These are phyloP conservation scores for Medauroidea extradentata DNA, from an alignment of 1,140 invertebrate species.

Conservation along the genomic window DNA sequence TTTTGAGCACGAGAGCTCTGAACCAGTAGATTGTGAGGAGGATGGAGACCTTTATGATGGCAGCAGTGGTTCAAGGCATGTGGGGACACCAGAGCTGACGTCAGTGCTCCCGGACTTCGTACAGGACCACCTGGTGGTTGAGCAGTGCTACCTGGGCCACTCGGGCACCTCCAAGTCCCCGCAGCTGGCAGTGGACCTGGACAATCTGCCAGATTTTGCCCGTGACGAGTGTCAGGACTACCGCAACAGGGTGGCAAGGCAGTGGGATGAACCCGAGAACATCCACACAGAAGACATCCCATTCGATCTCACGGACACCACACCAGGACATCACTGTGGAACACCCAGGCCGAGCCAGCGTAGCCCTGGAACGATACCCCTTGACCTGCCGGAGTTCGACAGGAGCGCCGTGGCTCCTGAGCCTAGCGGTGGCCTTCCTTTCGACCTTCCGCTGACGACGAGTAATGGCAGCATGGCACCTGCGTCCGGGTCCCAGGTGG, in stretches of 20 bases:
- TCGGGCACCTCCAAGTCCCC: slow-evolving; percentile 40
- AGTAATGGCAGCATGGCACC: slow-evolving; percentile 29
- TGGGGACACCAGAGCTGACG: slow-evolving; percentile 33
- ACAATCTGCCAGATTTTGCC: slow-evolving; percentile 53
- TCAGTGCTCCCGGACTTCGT: slow-evolving; percentile 56
- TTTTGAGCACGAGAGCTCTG: neutral
- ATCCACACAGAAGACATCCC: slow-evolving; percentile 22
- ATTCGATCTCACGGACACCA: slow-evolving; percentile 38
- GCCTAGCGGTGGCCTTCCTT: slow-evolving; percentile 20
- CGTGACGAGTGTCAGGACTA: neutral
- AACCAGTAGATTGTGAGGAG: neutral
- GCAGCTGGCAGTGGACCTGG: slow-evolving; percentile 37
- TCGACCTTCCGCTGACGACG: slow-evolving; percentile 36
- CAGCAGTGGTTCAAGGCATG: slow-evolving; percentile 7
- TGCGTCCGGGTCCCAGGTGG: slow-evolving; percentile 19
- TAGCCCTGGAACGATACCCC: slow-evolving; percentile 26
- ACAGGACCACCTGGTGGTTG: slow-evolving; percentile 55
- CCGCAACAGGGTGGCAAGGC: slow-evolving; percentile 15
- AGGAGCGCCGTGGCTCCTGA: slow-evolving; percentile 17
- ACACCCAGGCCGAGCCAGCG: slow-evolving; percentile 24
- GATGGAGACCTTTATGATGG: slow-evolving; percentile 4
- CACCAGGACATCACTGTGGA: slow-evolving; percentile 27
- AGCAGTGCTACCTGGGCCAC: slow-evolving; percentile 51
- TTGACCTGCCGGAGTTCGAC: slow-evolving; percentile 31
- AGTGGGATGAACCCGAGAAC: slow-evolving; percentile 31